These are phyloP conservation scores for Indicator indicator DNA, from an alignment of 2,113 vertebrate species.

Conservation along the genomic window DNA sequence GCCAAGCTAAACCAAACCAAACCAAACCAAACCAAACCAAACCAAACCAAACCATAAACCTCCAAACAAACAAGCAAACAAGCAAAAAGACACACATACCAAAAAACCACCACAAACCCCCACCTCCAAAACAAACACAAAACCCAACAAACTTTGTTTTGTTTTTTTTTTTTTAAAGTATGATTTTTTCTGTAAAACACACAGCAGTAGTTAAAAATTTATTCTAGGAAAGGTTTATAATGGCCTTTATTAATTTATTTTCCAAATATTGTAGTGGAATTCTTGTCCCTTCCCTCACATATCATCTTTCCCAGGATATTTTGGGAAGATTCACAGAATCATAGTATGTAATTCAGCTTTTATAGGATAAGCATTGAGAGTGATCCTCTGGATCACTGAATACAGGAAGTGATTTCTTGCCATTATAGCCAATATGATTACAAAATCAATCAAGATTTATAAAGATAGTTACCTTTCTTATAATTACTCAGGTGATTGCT, in stretches of 20 bases:
- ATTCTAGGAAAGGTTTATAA: neutral
- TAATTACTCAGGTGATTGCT: neutral
- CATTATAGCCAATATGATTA: neutral
- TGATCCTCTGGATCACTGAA: neutral
- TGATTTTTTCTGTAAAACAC: neutral
- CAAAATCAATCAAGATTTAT: neutral
- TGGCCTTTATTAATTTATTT: neutral
- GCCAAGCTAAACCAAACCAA: no score
- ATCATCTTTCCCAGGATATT: neutral
- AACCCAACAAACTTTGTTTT: no score
- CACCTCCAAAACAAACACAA: no score
- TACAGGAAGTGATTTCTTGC: neutral
- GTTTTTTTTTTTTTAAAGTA: neutral
- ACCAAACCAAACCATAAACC: no score
- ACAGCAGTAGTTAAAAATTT: neutral
- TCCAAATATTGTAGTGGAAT: neutral
- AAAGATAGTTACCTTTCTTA: neutral
- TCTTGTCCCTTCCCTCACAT: neutral
- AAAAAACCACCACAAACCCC: no score
- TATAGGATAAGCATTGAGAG: neutral
- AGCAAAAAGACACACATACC: no score
- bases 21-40: no score
- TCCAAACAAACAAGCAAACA: no score
- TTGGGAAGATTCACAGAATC: neutral
- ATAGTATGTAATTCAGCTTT: neutral